Evolutionary conservation across 2,888 invertebrate species (phyloP).

Genomic region (Boloria selene): DNA sequence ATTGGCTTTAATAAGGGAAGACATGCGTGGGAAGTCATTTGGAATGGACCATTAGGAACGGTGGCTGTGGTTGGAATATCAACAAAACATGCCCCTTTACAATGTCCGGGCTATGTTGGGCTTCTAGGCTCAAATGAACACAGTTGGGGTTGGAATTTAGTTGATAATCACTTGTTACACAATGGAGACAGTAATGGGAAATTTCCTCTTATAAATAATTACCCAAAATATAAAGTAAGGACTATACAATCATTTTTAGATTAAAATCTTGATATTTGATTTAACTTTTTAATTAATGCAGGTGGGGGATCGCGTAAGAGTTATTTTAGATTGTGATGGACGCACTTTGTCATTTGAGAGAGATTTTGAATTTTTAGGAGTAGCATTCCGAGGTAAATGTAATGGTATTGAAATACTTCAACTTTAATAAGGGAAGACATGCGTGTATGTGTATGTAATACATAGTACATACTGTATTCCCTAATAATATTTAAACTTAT

Average conservation of each 20-base stretch:
- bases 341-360: conserved; percentile 98
- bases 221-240: conserved; percentile 96
- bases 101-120: conserved; percentile 97
- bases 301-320: conserved; percentile 98
- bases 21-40: conserved; percentile 98
- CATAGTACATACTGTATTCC: no score
- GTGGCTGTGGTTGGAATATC: conserved; percentile 98
- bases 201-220: conserved; percentile 96
- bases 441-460: no score
- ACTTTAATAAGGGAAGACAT: no score
- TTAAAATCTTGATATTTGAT: not conserved
- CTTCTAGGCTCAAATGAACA: conserved; percentile 97
- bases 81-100: conserved; percentile 95
- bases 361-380: conserved; percentile 98
- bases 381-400: conserved; percentile 93
- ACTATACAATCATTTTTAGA: conserved; percentile 8
- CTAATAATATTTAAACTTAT: not conserved
- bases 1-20: conserved; percentile 95
- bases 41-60: conserved; percentile 99
- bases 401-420: not conserved
- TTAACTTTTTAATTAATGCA: conserved; percentile 62
- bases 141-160: conserved; percentile 99
- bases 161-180: conserved; percentile 97
- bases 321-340: conserved; percentile 98
- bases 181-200: conserved; percentile 97